Conservation (phyloP, 2,797 vertebrate species). For the Muraenolepis orangiensis region DNA sequence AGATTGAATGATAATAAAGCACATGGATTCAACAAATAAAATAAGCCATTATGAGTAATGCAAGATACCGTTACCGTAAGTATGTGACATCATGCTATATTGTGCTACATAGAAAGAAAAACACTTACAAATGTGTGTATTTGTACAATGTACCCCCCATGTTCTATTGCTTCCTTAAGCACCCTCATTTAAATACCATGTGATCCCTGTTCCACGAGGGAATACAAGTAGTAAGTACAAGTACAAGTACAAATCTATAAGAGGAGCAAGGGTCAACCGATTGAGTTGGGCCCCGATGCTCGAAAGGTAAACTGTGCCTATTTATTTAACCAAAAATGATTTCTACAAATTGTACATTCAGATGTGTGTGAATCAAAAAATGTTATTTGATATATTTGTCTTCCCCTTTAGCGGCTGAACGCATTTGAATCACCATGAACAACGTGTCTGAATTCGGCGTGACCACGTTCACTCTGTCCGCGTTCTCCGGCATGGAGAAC, state of each 20-base stretch:
- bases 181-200: neutral
- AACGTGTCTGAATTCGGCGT: slow-evolving; percentile 39
- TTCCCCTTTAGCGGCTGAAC: neutral
- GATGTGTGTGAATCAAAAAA: neutral
- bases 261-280: neutral
- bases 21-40: neutral
- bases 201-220: neutral
- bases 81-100: neutral
- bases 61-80: neutral
- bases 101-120: neutral
- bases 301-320: neutral
- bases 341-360: neutral
- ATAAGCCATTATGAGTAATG: neutral
- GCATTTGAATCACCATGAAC: slow-evolving; percentile 25
- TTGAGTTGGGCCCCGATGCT: neutral
- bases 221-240: neutral
- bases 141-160: neutral
- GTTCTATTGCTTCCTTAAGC: neutral
- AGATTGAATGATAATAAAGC: too few relatives aligned
- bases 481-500: slow-evolving; percentile 42
- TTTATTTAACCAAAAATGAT: neutral
- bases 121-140: neutral
- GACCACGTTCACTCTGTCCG: slow-evolving; percentile 34
- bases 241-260: neutral
- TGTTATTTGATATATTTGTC: too few relatives aligned